These are phyloP conservation scores for Enhydra lutris DNA, from an alignment of 2,113 vertebrate species.

Conservation along the genomic window DNA sequence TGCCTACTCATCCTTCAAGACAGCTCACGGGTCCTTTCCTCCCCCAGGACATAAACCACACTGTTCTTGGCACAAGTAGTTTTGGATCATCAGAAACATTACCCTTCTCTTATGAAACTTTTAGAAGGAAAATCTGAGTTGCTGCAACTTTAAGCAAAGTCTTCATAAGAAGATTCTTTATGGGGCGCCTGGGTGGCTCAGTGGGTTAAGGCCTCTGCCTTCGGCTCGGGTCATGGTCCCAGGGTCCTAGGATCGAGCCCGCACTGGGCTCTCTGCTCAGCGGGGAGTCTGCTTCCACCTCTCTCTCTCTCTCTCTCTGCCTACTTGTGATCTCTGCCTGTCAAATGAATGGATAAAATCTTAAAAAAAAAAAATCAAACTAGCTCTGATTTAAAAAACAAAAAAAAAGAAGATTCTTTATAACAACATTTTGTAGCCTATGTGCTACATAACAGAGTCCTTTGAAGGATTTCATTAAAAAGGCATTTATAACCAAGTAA, in stretches of 20 bases:
- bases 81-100: background rate
- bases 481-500: background rate
- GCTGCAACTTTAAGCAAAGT: background rate
- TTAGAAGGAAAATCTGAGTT: background rate
- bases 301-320: too few species aligned
- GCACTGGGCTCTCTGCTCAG: too few species aligned
- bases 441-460: background rate
- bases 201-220: too few species aligned
- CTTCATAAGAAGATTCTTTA: background rate
- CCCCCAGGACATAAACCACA: fast-evolving
- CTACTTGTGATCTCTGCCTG: too few species aligned
- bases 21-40: background rate
- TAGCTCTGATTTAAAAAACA: too few species aligned
- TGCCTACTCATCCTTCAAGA: background rate
- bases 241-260: too few species aligned
- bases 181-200: too few species aligned
- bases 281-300: too few species aligned
- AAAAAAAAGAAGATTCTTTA: background rate
- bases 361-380: too few species aligned
- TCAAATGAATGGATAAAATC: too few species aligned
- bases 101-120: background rate
- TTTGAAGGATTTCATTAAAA: background rate
- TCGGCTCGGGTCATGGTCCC: too few species aligned
- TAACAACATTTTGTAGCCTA: background rate
- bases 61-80: background rate